A percentile compares a stretch with the other conserved stretches of the same genome.
Conservation (phyloP, 2,113 vertebrate species). For the Micronycteris hirsuta region DNA sequence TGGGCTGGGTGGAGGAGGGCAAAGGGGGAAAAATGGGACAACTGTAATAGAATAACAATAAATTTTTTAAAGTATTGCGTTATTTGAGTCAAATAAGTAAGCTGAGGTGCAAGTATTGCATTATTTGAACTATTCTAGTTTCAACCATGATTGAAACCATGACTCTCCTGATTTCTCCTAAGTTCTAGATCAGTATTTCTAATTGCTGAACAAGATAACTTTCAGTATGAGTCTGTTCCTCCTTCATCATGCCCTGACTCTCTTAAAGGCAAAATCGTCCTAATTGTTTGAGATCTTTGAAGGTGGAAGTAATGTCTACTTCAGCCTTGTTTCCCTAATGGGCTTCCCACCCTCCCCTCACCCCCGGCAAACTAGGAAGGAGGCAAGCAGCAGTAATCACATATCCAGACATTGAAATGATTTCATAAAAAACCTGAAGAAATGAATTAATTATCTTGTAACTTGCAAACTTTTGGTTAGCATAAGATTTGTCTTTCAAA, state of each 20-base stretch:
- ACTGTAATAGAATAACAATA: no score
- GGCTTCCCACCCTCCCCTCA: no score
- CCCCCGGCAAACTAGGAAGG: not conserved
- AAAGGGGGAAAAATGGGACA: no score
- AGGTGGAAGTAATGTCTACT: not conserved
- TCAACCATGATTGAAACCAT: not conserved
- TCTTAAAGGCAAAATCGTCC: not conserved
- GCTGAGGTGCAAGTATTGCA: not conserved
- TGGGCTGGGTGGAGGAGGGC: no score
- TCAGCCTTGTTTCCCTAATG: not conserved
- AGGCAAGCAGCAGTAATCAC: not conserved
- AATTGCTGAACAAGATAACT: not conserved
- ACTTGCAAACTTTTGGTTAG: not conserved
- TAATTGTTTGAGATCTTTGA: not conserved
- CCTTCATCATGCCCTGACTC: not conserved
- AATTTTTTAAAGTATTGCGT: not conserved
- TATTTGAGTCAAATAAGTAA: not conserved
- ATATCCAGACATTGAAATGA: not conserved
- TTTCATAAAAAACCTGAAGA: not conserved
- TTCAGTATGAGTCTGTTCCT: not conserved
- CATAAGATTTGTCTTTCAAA: not conserved
- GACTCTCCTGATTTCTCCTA: not conserved
- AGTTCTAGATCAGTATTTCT: not conserved
- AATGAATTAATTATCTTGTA: not conserved
- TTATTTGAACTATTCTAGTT: not conserved